Evolutionary conservation across 2,888 invertebrate genomes (phyloP), one percentile per base, ranked within the genome.

Genomic region (Erebia aethiops): DNA sequence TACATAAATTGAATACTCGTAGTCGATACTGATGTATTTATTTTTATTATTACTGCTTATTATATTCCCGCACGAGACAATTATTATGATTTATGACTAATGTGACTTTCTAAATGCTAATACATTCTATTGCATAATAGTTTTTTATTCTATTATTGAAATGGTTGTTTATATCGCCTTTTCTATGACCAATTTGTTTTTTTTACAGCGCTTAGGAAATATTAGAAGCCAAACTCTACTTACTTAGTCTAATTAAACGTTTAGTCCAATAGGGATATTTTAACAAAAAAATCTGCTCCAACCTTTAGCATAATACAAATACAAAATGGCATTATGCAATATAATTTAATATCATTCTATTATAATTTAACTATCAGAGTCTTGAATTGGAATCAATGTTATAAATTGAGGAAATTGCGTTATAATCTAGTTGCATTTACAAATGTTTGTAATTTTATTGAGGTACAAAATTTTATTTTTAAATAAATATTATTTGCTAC

Each of bases 61-160:
- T 60, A 43, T 35, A n/a, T 14, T 41, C 41, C 35, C 35, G 35
- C 26, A 61, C 60, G 41, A 43, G 16, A 16, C 16, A 43, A 16
- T 18, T n/a, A 35, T 16, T 43, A 51, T 60, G 11, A 16, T 41
- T 4, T 43, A 16, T 61, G 9, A 11, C 60, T 4, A 41, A 35
- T 61, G 60, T 13, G 11, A 46, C 60, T 61, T 61, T 61, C 60
- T 43, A 61, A 61, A 43, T 61, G 43, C 43, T 61, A 43, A 61
- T 61, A 10, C 16, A 43, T 35, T 58, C 41, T 18, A 43, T 61
- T 61, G 16, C 16, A 16, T 61, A 16, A 60, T 43, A 43, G 10
- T 16, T 1, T n/a, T 41, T 41, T 9, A 58, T 18, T 18, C 13
- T 21, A 11, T 56, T 18, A 16, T 56, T 56, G 10, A 16, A 56